These are phyloP conservation scores for Drosophila ezoana DNA, from an alignment of 2,888 invertebrate species.

Conservation along the genomic window DNA sequence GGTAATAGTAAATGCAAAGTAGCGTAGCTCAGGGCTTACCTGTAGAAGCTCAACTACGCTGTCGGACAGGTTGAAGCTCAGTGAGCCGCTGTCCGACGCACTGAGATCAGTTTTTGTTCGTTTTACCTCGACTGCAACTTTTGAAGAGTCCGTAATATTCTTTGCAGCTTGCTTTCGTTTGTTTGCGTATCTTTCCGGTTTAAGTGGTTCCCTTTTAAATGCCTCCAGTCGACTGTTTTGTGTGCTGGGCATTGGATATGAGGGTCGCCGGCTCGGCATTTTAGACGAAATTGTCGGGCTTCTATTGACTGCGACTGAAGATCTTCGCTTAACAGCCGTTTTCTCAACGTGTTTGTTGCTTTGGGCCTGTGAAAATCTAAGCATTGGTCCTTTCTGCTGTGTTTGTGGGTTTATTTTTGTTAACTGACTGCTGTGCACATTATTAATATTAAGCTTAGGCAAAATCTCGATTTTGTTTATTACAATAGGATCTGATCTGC, in stretches of 20 bases:
- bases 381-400: not conserved
- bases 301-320: not conserved
- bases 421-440: not conserved
- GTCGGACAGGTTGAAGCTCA: slow-evolving; percentile 36
- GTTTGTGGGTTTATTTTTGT: not conserved
- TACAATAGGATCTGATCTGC: not conserved
- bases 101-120: slow-evolving; percentile 19
- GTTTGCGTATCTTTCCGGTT: not conserved
- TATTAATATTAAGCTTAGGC: slow-evolving; percentile 14
- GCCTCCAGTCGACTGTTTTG: not conserved
- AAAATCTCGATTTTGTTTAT: slow-evolving; percentile 24
- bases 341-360: not conserved
- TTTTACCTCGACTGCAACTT: not conserved
- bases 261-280: slow-evolving; percentile 6
- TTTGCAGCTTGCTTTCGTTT: not conserved
- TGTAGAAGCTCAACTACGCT: slow-evolving; percentile 44
- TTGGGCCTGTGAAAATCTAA: not conserved
- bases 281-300: not conserved
- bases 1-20: not conserved
- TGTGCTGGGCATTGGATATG: not conserved
- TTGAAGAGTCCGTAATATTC: not conserved
- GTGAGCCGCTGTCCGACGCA: not conserved
- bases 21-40: slow-evolving; percentile 22
- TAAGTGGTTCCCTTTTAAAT: not conserved
- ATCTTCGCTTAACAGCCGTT: not conserved